Base-by-base conservation (phyloP, 1,140 invertebrate genomes). In the Zaprionus taronus region DNA sequence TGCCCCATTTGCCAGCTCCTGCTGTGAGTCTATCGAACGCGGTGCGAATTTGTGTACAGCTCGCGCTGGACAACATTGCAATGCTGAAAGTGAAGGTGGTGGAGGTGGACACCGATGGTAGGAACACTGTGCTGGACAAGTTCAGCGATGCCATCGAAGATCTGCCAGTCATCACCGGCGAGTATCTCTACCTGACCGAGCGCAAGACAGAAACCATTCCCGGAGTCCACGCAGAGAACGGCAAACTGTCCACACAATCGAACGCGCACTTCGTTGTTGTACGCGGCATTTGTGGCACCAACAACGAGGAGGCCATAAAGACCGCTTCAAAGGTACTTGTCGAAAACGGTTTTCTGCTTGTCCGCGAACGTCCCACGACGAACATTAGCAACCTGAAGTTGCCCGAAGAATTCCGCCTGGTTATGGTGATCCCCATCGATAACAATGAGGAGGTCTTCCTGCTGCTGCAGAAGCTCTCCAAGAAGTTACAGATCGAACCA, bases 1-100 rank as follows among this genome's bases (percentile, higher is more conserved):
- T 98, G 3, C 95, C 97, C 1, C 95, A 97, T 86, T 93, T 93
- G 93, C 94, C 78, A 83, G 83, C 75, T 57, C 73, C 58, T 79
- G 91, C 69, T 89, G 92, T 93, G 73, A 82, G 82, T 81, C 91
- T 81, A 49, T 49, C 79, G 38, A 85, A 92, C 68, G 91, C 86
- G 0, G 81, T 75, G 3, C 77, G 90, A 2, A 64, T 81, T 47
- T 93, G 84, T 47, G 93, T 95, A 4, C 96, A 99, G 81, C 90
- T 98, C 1, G 95, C 96, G 0, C 87, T 98, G 0, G 98, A 99
- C 91, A 98, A 98, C 92, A 91, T 95, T 31, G 91, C 94, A 26
- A 93, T 93, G 0, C 94, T 94, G 24, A 96, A 96, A 92, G 93
- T 98, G 0, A 97, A 96, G 78, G 94, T 95, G 4, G 93, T 97